Percentiles rank a stretch among this genome's conserved stretches.
These are phyloP conservation scores for Pelodytes ibericus DNA, from an alignment of 2,797 vertebrate species.

Conservation along the genomic window DNA sequence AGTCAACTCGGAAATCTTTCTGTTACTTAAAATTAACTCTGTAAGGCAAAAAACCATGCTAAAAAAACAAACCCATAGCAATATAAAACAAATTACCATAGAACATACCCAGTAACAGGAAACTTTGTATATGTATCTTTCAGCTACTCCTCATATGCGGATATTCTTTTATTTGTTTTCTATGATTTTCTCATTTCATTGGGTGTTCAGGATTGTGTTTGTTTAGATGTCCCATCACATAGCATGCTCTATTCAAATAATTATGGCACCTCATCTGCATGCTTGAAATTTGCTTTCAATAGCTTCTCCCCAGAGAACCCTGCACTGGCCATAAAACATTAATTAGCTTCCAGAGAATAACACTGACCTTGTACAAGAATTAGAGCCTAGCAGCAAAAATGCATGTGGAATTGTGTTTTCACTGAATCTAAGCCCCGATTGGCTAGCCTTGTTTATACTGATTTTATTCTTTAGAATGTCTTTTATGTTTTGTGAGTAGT, in stretches of 20 bases:
- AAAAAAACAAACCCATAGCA: no score
- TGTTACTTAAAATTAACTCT: no score
- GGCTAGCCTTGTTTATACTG: no score
- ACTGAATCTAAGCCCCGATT: background rate
- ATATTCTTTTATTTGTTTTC: no score
- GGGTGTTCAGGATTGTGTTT: conserved; percentile 14
- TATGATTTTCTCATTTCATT: conserved; percentile 16
- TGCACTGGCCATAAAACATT: conserved; percentile 70
- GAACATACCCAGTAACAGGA: no score
- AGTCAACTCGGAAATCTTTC: no score
- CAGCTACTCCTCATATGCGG: no score
- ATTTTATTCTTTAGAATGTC: no score
- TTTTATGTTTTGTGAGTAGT: no score
- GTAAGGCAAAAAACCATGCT: no score
- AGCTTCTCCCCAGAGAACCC: conserved; percentile 66
- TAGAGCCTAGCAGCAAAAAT: conserved; percentile 17
- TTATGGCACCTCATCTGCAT: conserved; percentile 64
- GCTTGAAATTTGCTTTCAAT: conserved; percentile 64
- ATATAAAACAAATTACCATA: no score
- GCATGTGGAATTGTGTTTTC: background rate
- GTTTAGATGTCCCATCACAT: background rate
- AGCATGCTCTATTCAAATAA: conserved; percentile 31
- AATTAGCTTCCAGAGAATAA: conserved; percentile 65
- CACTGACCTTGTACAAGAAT: conserved; percentile 55
- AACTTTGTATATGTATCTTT: no score